Percentiles rank a stretch among this genome's conserved stretches.
Evolutionary conservation across 2,797 vertebrate genomes (phyloP).

Genomic region (Amblyopsis hoosieri): DNA sequence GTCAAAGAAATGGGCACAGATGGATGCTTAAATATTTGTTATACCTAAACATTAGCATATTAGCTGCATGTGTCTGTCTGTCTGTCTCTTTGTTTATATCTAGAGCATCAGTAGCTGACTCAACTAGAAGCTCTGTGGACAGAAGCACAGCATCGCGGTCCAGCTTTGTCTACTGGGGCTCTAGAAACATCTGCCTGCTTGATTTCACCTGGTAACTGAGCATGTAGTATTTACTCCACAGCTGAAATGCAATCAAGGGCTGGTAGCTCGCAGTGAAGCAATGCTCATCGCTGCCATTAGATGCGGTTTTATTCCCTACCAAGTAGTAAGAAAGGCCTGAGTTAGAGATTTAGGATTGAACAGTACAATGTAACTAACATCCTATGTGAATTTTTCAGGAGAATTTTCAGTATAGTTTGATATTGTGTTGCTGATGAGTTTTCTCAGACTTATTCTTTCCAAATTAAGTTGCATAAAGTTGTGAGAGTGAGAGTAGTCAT

Average conservation of each 20-base stretch:
- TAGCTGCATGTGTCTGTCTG: too few relatives aligned
- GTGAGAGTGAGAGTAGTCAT: too few relatives aligned
- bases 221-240: constrained; percentile 81
- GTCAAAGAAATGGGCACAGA: too few relatives aligned
- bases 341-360: not conserved
- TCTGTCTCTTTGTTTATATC: constrained; percentile 13
- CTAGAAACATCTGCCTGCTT: constrained; percentile 77
- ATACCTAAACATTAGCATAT: too few relatives aligned
- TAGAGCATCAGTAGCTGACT: constrained; percentile 65
- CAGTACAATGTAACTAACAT: constrained; percentile 5
- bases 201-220: constrained; percentile 82
- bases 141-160: constrained; percentile 68
- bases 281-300: constrained; percentile 60
- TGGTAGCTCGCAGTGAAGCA: constrained; percentile 71
- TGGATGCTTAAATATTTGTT: too few relatives aligned
- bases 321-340: constrained; percentile 36
- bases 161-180: constrained; percentile 75
- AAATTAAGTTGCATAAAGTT: too few relatives aligned
- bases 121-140: constrained; percentile 63
- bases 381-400: not conserved
- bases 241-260: constrained; percentile 79
- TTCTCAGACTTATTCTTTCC: too few relatives aligned
- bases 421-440: too few relatives aligned
- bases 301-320: constrained; percentile 17
- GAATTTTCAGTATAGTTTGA: not conserved